phyloP scores from a whole-genome alignment of 2,113 vertebrate genomes.

The Hippocampus zosterae region DNA sequence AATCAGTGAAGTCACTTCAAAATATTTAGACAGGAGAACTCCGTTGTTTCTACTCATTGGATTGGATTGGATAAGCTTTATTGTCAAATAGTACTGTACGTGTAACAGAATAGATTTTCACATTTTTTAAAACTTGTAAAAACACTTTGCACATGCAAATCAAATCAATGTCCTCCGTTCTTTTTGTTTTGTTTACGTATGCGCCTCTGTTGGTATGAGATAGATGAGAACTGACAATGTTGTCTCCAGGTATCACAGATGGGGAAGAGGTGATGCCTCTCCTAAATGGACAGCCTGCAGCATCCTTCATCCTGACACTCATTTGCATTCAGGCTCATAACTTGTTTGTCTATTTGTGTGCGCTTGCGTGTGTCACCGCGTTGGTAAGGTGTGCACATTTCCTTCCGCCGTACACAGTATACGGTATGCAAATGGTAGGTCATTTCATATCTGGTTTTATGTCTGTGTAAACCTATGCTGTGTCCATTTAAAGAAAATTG shows the following conservation, averaged over 20 bases:
- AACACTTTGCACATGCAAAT: background rate
- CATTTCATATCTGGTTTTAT: background rate
- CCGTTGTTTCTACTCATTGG: background rate
- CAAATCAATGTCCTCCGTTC: background rate
- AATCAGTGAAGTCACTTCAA: no score
- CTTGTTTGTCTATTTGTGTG: constrained; percentile 37
- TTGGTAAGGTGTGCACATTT: constrained; percentile 24
- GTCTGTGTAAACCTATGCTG: background rate
- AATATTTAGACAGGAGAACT: no score
- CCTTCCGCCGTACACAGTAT: background rate
- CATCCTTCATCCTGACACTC: constrained; percentile 44
- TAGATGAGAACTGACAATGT: constrained; percentile 58
- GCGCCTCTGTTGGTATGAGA: constrained; percentile 34
- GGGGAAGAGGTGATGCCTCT: constrained; percentile 55
- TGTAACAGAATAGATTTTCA: no score
- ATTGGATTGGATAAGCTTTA: no score
- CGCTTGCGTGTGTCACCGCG: constrained; percentile 5
- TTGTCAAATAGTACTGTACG: no score
- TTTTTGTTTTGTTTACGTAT: constrained; percentile 11
- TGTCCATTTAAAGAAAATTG: background rate
- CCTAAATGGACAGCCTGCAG: constrained; percentile 59
- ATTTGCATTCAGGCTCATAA: constrained; percentile 61
- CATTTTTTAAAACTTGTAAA: background rate
- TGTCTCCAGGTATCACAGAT: constrained; percentile 53
- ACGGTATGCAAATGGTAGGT: background rate